Base-by-base conservation (phyloP, 2,888 invertebrate genomes). In the Eretmocerus hayati region DNA sequence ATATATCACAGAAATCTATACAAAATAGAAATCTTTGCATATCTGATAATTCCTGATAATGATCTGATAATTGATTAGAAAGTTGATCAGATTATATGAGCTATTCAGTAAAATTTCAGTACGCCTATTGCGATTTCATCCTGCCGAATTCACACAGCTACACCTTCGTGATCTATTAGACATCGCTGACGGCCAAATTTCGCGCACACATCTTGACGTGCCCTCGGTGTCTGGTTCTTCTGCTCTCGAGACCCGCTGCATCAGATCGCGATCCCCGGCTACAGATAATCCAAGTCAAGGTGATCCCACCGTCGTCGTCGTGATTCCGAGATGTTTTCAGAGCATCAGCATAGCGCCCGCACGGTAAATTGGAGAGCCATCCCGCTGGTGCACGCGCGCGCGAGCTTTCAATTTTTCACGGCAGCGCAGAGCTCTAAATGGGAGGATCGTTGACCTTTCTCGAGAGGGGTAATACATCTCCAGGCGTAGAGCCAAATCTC, bases 381-480 rank as follows among this genome's bases (percentile, higher is more conserved):
- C 13, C 30, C 13, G 33, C n/a, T 33, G 33, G n/a, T 33, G 33
- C 42, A 21, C 31, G 21, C 8, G 6, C 18, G 19, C 30, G 36
- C 30, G 44, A 48, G 42, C 44, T 37, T 42, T 39, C 46, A 48
- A 52, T 48, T 45, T 52, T 52, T 52, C 30, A 20, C 20, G 21
- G n/a, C 21, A 31, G 38, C 18, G 42, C 38, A 22, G 23, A 31
- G 40, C 26, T 32, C 45, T 46, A 44, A 46, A 39, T 32, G 46
- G 45, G 51, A 60, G 62, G 69, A 69, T 69, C 69, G 63, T 69
- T 69, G 66, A 69, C 69, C 69, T 66, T 65, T 52, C 8, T 60
- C 50, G 60, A 48, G 48, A 60, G 58, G 55, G n/a, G n/a, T n/a
- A n/a, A n/a, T n/a, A n/a, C n/a, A n/a, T 53, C 59, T 62, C 64